Base-by-base conservation (phyloP, 2,888 invertebrate genomes). In the Andrena camellia region DNA sequence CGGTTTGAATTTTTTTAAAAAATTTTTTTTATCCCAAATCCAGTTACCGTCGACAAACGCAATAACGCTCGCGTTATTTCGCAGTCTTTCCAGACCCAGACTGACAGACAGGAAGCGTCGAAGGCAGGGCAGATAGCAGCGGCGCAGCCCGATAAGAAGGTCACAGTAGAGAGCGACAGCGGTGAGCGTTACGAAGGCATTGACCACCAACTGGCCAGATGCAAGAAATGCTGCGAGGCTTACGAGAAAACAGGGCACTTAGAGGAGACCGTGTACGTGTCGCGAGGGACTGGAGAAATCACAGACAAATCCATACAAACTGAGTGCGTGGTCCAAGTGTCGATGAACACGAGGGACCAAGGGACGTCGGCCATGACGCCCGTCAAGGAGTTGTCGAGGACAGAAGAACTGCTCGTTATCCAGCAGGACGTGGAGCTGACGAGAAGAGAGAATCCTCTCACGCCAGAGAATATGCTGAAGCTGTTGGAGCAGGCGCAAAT, bases 401-500 rank as follows among this genome's bases (percentile, higher is more conserved):
- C 73, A 42, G 42, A 57, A 26, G 42, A 42, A 0, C 20, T 31
- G 6, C 33, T 2, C 10, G n/a, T 31, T 5, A 13, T 42, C 26
- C 10, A 13, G 17, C 23, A 70, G 20, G 29, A 10, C 7, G 13
- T 23, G 1, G 52, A 67, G 35, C 23, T 26, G 2, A 33, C 66
- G 35, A 69, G n/a, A n/a, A 20, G 20, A 7, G 68, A 78, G 29
- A 81, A 73, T 64, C 50, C 89, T 42, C 80, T 93, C 33, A 90
- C 92, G 17, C 90, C 91, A 17, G 91, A 93, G 54, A 91, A 90
- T 63, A 94, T 94, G 92, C 69, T 94, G 52, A 92, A 92, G 73
- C 86, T 94, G 7, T 80, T 94, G 76, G 94, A 94, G n/a, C 90
- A 94, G 64, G 93, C 91, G 2, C 93, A 93, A 74, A 94, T 94